phyloP scores from a whole-genome alignment of 2,888 invertebrate species.

The Lutraria lutraria region DNA sequence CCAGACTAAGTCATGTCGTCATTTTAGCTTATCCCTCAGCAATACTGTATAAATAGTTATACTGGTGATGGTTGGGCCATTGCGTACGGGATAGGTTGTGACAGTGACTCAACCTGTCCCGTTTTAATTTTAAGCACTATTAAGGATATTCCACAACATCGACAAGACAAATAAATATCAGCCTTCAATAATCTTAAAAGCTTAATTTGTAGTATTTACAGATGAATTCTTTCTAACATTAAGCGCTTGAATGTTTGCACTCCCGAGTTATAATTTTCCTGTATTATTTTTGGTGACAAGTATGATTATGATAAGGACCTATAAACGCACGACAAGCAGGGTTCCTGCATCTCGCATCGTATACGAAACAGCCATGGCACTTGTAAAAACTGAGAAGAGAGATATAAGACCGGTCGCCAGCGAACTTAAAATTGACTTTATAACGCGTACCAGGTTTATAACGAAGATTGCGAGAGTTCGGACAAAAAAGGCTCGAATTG shows the following conservation, averaged over 20 bases:
- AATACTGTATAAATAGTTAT: neutral
- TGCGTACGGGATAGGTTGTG: neutral
- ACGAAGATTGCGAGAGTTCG: too few relatives aligned
- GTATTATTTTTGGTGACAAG: neutral
- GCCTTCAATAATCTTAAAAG: too few relatives aligned
- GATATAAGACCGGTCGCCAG: constrained; percentile 19
- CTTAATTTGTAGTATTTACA: too few relatives aligned
- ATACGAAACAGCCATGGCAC: neutral
- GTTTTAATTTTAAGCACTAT: neutral
- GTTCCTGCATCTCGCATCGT: neutral
- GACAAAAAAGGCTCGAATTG: too few relatives aligned
- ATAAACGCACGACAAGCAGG: neutral
- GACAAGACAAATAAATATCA: too few relatives aligned
- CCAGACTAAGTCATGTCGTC: constrained; percentile 24
- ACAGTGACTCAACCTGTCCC: constrained; percentile 17
- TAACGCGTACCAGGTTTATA: neutral
- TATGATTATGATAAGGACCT: neutral
- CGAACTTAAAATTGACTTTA: constrained; percentile 13
- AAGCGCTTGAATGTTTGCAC: too few relatives aligned
- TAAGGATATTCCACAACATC: too few relatives aligned
- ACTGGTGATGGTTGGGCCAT: neutral
- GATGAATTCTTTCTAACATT: too few relatives aligned
- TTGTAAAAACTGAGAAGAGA: neutral
- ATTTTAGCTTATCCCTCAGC: neutral
- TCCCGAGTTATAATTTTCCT: neutral